Evolutionary conservation across 2,888 invertebrate species (phyloP).

Genomic region (Magallana nippona): DNA sequence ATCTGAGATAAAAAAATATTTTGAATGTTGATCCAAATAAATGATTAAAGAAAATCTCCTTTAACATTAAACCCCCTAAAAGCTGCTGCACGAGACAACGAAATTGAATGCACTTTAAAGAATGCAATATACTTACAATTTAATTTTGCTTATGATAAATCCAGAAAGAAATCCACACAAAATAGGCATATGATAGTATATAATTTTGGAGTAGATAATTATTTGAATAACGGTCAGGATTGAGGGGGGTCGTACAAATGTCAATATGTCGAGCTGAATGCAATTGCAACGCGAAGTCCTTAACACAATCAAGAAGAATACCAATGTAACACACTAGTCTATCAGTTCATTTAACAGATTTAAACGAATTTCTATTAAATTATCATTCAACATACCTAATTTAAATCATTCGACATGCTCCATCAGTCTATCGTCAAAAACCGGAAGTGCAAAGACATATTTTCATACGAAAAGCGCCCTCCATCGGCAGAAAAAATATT

Average conservation of each 20-base stretch:
- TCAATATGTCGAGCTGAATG: neutral
- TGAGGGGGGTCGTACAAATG: slow-evolving; percentile 5
- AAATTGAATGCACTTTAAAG: too few relatives aligned
- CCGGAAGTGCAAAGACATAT: slow-evolving; percentile 12
- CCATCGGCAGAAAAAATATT: neutral
- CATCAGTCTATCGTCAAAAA: slow-evolving; percentile 24
- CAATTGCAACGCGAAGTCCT: neutral
- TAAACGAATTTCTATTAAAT: neutral
- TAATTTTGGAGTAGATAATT: neutral
- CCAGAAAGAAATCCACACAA: neutral
- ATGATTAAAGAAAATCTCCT: too few relatives aligned
- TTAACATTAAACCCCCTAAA: too few relatives aligned
- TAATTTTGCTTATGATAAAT: too few relatives aligned
- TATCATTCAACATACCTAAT: slow-evolving; percentile 25
- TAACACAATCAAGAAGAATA: neutral
- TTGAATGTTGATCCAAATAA: too few relatives aligned
- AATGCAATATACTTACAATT: too few relatives aligned
- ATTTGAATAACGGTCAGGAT: slow-evolving; percentile 5
- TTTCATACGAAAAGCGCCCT: slow-evolving; percentile 15
- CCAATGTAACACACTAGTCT: neutral
- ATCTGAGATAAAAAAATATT: too few relatives aligned
- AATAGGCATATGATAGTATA: too few relatives aligned
- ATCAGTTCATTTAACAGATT: neutral
- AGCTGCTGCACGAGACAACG: too few relatives aligned
- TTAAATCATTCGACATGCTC: slow-evolving; percentile 32